Conservation (phyloP, 2,113 vertebrate species). For the Edolisoma coerulescens region DNA sequence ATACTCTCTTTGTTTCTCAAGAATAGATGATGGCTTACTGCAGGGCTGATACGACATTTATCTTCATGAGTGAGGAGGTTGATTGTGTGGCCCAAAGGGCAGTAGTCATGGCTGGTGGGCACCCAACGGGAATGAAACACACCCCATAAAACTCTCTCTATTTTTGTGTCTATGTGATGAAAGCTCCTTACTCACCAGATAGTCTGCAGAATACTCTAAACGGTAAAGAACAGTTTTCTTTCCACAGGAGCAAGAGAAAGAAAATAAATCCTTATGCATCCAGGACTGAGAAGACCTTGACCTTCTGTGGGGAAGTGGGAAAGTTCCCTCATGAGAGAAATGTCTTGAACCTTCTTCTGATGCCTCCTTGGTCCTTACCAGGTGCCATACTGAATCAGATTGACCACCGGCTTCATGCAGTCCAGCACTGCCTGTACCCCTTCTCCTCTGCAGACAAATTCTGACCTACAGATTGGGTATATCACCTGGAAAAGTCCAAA, state of each 20-base stretch:
- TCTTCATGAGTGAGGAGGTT: slow-evolving; percentile 70
- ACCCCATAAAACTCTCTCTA: slow-evolving; percentile 33
- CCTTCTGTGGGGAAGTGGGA: not conserved
- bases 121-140: slow-evolving; percentile 18
- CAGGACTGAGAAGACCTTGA: not conserved
- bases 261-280: not conserved
- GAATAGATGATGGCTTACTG: slow-evolving; percentile 72
- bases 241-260: not conserved
- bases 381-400: not conserved
- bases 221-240: slow-evolving; percentile 26
- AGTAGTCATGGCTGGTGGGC: slow-evolving; percentile 55
- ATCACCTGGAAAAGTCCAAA: not conserved
- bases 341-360: not conserved
- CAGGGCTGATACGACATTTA: slow-evolving; percentile 66
- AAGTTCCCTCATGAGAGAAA: not conserved
- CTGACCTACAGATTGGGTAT: not conserved
- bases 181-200: slow-evolving; percentile 5
- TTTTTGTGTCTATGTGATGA: slow-evolving; percentile 31
- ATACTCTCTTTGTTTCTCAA: slow-evolving; percentile 71
- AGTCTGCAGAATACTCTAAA: slow-evolving; percentile 26
- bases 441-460: not conserved
- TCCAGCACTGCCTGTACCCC: too few relatives aligned
- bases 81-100: slow-evolving; percentile 63
- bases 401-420: not conserved
- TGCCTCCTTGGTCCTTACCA: not conserved